Conservation (phyloP, 1,140 invertebrate genomes). For the Lepidurus arcticus region DNA sequence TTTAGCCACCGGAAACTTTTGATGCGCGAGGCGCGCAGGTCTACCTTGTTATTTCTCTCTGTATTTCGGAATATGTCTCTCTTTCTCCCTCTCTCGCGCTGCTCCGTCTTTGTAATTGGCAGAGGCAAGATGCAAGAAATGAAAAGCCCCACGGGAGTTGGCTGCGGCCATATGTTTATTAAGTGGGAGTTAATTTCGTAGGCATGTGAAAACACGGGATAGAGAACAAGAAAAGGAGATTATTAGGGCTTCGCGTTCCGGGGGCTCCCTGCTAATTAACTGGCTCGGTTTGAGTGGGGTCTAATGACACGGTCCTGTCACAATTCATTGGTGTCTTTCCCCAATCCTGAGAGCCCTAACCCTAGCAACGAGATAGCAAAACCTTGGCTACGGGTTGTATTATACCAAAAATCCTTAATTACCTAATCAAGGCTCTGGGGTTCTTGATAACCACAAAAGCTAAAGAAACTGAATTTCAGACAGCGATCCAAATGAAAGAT, state of each 20-base stretch:
- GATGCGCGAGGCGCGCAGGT: background rate
- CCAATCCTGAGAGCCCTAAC: background rate
- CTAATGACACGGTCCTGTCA: constrained; percentile 21
- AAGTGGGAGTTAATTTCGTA: constrained; percentile 22
- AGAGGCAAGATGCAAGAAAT: background rate
- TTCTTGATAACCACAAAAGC: background rate
- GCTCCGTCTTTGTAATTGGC: background rate
- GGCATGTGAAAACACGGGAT: constrained; percentile 8
- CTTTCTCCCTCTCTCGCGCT: background rate
- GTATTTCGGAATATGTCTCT: background rate
- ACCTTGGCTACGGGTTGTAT: background rate
- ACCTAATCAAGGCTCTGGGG: background rate
- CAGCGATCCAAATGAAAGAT: too few relatives aligned
- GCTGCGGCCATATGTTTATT: background rate
- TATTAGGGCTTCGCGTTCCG: constrained; percentile 20
- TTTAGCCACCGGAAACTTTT: constrained; percentile 5
- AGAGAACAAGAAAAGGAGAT: constrained; percentile 11
- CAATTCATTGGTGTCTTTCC: constrained; percentile 17
- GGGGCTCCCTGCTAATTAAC: constrained; percentile 12
- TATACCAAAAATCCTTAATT: background rate
- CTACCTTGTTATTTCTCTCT: background rate
- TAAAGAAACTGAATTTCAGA: too few relatives aligned
- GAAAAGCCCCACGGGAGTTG: constrained; percentile 8
- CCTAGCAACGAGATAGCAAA: constrained; percentile 8
- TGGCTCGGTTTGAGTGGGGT: constrained; percentile 17